Percentiles rank a stretch among this genome's conserved stretches.
Conservation (phyloP, 2,888 invertebrate species). For the Caenorhabditis wallacei region DNA sequence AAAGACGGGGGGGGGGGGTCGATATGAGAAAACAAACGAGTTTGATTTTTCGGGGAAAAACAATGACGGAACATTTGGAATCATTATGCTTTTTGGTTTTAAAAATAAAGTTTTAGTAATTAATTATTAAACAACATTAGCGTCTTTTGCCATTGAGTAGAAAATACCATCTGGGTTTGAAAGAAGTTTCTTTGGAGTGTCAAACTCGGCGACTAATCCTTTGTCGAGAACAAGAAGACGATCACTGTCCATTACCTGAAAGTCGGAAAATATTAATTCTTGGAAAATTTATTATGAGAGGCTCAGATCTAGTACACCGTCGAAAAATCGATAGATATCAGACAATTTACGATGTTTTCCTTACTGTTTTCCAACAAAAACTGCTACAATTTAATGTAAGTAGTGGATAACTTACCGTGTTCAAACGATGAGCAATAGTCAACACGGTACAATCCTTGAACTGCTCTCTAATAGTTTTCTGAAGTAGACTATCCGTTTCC, state of each 20-base stretch:
- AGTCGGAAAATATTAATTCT: neutral
- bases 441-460: slow-evolving; percentile 89
- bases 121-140: slow-evolving; percentile 36
- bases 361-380: too few relatives aligned
- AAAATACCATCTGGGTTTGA: slow-evolving; percentile 69
- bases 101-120: neutral
- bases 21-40: neutral
- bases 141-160: slow-evolving; percentile 75
- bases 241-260: slow-evolving; percentile 73
- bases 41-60: too few relatives aligned
- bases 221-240: slow-evolving; percentile 73
- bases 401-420: slow-evolving; percentile 51
- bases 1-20: too few relatives aligned
- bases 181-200: slow-evolving; percentile 71
- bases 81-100: slow-evolving; percentile 35
- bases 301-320: too few relatives aligned
- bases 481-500: slow-evolving; percentile 83
- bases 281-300: too few relatives aligned
- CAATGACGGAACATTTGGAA: too few relatives aligned
- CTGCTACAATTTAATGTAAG: too few relatives aligned
- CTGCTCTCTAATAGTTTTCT: slow-evolving; percentile 89
- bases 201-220: slow-evolving; percentile 74
- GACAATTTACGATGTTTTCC: too few relatives aligned
- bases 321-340: too few relatives aligned
- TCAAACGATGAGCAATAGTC: slow-evolving; percentile 85